phyloP scores from a whole-genome alignment of 2,797 vertebrate genomes.

The Odontamblyopus rebecca region DNA sequence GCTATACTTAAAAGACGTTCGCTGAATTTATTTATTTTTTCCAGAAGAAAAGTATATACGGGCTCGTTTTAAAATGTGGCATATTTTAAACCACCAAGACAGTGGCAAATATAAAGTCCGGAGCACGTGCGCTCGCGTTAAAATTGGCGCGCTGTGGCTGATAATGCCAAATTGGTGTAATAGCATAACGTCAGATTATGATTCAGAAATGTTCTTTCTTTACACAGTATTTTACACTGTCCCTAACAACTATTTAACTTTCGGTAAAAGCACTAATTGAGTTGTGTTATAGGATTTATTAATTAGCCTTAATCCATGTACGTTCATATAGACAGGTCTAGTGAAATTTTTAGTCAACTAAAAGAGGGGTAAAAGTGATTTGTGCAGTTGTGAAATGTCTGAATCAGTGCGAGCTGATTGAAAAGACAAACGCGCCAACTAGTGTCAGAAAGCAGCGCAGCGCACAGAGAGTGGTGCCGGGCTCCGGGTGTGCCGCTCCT shows the following conservation, averaged over 20 bases:
- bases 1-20: neutral
- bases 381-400: slow-evolving; percentile 52
- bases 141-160: neutral
- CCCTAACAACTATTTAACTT: neutral
- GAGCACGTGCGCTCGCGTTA: neutral
- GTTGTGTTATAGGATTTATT: neutral
- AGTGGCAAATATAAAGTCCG: neutral
- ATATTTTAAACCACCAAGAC: neutral
- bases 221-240: neutral
- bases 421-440: slow-evolving; percentile 84
- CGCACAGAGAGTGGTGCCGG: slow-evolving; percentile 1
- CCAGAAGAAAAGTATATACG: neutral
- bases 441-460: slow-evolving; percentile 69
- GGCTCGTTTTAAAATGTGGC: neutral
- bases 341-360: neutral
- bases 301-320: neutral
- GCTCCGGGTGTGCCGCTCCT: slow-evolving; percentile 39
- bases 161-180: neutral
- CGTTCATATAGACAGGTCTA: neutral
- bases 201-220: neutral
- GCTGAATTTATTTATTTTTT: neutral
- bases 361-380: slow-evolving; percentile 33
- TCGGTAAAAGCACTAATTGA: neutral
- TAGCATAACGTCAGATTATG: neutral
- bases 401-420: slow-evolving; percentile 50